Evolutionary conservation across 2,797 vertebrate species (phyloP).

Genomic region (Oreochromis grahami): DNA sequence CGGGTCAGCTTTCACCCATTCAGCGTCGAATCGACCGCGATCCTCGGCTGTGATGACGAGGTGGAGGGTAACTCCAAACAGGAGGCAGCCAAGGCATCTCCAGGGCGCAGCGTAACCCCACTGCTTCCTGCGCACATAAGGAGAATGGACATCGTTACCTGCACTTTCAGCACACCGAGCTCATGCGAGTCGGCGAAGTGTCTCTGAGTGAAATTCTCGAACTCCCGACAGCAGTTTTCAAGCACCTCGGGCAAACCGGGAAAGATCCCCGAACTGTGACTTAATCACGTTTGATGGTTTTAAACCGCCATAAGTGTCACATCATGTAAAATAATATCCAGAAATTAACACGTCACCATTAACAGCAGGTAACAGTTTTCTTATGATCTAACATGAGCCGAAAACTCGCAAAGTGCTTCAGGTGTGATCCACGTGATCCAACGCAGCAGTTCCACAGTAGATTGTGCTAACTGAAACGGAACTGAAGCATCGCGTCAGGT

Average conservation of each 20-base stretch:
- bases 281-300: not conserved
- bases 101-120: not conserved
- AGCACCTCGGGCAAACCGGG: not conserved
- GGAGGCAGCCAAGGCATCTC: not conserved
- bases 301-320: not conserved
- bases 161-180: conserved; percentile 72
- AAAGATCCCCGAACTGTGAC: not conserved
- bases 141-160: conserved; percentile 64
- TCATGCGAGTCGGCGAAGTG: conserved; percentile 62
- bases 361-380: not conserved
- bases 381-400: not conserved
- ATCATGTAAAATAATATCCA: not conserved
- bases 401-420: not conserved
- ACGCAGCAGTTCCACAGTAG: not conserved
- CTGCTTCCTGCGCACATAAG: not conserved
- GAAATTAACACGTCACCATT: not conserved
- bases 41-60: conserved; percentile 35
- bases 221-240: not conserved
- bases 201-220: conserved; percentile 19
- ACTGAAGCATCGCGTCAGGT: not conserved
- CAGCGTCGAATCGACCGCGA: conserved; percentile 59
- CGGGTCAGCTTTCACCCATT: conserved; percentile 75
- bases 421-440: not conserved
- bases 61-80: not conserved
- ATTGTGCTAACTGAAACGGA: not conserved